These are phyloP conservation scores for Microcaecilia unicolor DNA, from an alignment of 2,797 vertebrate genomes.

Conservation along the genomic window DNA sequence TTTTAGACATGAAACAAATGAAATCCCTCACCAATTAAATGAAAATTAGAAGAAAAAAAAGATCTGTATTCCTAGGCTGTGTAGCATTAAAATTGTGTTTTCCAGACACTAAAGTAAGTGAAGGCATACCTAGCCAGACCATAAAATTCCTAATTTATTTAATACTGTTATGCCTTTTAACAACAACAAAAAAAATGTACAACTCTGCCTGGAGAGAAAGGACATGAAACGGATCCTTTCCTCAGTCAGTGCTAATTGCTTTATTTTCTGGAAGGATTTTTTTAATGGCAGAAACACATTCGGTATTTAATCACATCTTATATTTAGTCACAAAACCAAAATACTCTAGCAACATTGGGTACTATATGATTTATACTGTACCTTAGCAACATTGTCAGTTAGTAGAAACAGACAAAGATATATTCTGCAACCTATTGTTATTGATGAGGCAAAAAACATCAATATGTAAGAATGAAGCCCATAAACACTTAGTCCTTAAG, in stretches of 20 bases:
- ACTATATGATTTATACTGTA: conserved; percentile 6
- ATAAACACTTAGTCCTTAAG: too few relatives aligned
- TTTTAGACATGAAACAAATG: too few relatives aligned
- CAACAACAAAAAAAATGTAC: neutral
- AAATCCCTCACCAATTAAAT: too few relatives aligned
- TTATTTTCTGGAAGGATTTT: conserved; percentile 9
- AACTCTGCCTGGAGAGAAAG: neutral
- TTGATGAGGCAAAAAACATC: conserved; percentile 1
- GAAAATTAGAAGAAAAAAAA: too few relatives aligned
- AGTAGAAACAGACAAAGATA: conserved; percentile 15
- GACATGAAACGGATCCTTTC: neutral
- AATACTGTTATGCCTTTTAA: neutral
- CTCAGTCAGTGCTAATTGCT: conserved; percentile 4
- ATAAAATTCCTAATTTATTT: neutral
- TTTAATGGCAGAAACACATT: too few relatives aligned
- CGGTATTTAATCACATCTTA: too few relatives aligned
- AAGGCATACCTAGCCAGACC: neutral
- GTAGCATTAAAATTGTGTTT: too few relatives aligned
- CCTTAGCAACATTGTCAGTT: conserved; percentile 41
- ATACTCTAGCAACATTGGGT: too few relatives aligned
- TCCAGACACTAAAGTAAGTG: neutral
- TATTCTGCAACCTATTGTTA: conserved; percentile 8
- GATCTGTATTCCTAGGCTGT: too few relatives aligned
- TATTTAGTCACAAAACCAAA: too few relatives aligned
- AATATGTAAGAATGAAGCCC: conserved; percentile 4